Base-by-base conservation (phyloP, 2,888 invertebrate species). In the Archips crataeganus region DNA sequence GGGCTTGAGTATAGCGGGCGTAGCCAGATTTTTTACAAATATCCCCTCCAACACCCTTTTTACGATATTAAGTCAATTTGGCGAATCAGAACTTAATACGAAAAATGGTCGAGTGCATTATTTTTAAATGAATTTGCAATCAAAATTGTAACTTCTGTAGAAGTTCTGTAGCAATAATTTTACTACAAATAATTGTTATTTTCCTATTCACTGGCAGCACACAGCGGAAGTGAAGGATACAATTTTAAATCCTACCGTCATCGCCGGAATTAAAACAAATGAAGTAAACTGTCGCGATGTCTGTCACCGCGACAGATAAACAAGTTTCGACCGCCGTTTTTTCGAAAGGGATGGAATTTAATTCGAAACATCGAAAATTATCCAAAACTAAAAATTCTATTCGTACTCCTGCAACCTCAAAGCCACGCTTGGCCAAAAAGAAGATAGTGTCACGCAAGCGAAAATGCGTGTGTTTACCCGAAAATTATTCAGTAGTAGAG, bases 401-500 rank as follows among this genome's bases (percentile, higher is more conserved):
- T 88, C 93, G 94, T 92, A 88, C 86, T 84, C 86, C 90, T 83
- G 84, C 90, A 86, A 86, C 91, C 80, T 87, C 90, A 83, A 93
- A 92, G 85, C 86, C 91, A 80, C 91, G 94, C 81, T 84, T 91
- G 80, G 83, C 85, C 80, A 94, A 92, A 89, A 94, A 89, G 85
- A 92, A 91, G 87, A 90, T 85, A 77, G 86, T 92, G 75, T 87
- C 90, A 77, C 89, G 92, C 78, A 93, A 91, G 87, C 88, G 94
- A 82, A 95, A 95, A 92, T 96, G 96, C 89, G 95, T 95, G 81
- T 96, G 96, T 86, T 91, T 95, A 76, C 95, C 96, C 78, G 95
- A 95, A 87, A 94, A 95, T 88, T 94, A 94, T 84, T 95, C 95
- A 77, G 90, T 95, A 78, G 95, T 95, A 77, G 96, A 96, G 85